Base-by-base conservation (phyloP, 2,797 vertebrate genomes). In the Danio choprae region DNA sequence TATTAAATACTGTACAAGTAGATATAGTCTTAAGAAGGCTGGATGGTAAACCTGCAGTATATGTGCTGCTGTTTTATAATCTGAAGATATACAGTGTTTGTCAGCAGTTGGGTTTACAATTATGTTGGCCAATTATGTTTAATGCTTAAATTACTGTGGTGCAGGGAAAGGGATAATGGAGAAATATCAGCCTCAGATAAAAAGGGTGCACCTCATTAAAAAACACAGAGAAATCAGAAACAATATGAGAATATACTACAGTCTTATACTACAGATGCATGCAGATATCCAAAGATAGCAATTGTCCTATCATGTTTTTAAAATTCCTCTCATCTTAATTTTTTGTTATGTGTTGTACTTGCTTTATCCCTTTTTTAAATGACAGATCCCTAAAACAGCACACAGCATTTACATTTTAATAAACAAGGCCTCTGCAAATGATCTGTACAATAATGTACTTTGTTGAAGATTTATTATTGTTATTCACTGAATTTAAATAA, bases 1-100 rank as follows among this genome's bases (percentile, higher is more conserved):
- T 73, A 59, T 63, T 53, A 41, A 79, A 74, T 20, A 48, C 29
- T 29, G 29, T 29, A 29, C 36, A 58, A 77, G 62, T 56, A 72
- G 72, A 72, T 43, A 6, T 56, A 20, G 8, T 43, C 48, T n/a
- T 22, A 4, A 50, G 38, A 70, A 3, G 5, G 46, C 60, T 55
- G 60, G 11, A 68, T 22, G 22, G 63, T 40, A 40, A 48, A 41
- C 22, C 18, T 56, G 63, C 51, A n/a, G n/a, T 56, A 56, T 67
- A 29, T 29, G 51, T 67, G 50, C 16, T 46, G 62, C 50, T 46
- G 36, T 67, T 56, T 55, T 11, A 12, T 38, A n/a, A 36, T 29
- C 16, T 77, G 15, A 58, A 48, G 15, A 40, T 29, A 58, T 67
- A 38, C 13, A 40, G 29, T 50, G 6, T 48, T 67, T 29, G 29